These are phyloP conservation scores for Apis florea DNA, from an alignment of 1,140 invertebrate species.

Conservation along the genomic window DNA sequence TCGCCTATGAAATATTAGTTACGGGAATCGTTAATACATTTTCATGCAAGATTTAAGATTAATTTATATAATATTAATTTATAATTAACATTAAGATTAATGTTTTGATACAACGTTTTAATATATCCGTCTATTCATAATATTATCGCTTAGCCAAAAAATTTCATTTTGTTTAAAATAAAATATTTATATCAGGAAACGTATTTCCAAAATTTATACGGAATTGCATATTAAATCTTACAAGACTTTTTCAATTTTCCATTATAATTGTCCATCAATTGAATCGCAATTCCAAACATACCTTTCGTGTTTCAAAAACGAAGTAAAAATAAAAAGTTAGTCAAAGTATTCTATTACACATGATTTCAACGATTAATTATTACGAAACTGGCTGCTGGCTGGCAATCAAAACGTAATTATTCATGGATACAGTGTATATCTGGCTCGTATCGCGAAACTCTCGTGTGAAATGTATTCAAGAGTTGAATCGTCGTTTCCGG, in stretches of 20 bases:
- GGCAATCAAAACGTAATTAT: constrained; percentile 1
- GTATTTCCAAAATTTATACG: no score
- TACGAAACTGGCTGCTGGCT: no score
- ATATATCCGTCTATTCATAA: neutral
- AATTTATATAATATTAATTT: neutral
- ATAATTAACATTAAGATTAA: no score
- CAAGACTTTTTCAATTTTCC: no score
- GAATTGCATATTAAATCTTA: no score
- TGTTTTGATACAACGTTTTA: neutral
- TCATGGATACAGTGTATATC: neutral
- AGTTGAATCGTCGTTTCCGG: constrained; percentile 20
- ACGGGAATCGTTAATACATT: neutral
- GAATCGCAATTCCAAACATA: no score
- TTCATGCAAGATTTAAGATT: neutral
- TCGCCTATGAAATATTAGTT: neutral
- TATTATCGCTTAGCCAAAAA: neutral
- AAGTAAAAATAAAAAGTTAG: neutral
- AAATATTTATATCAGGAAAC: no score
- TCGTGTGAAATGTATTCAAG: constrained; percentile 12
- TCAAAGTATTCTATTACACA: no score
- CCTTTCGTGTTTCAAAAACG: no score
- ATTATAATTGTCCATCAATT: neutral
- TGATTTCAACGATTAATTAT: constrained; percentile 4
- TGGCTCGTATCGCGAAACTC: constrained; percentile 6
- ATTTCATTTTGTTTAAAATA: no score